Evolutionary conservation across 1,140 invertebrate genomes (phyloP).

Genomic region (Anthonomus grandis): DNA sequence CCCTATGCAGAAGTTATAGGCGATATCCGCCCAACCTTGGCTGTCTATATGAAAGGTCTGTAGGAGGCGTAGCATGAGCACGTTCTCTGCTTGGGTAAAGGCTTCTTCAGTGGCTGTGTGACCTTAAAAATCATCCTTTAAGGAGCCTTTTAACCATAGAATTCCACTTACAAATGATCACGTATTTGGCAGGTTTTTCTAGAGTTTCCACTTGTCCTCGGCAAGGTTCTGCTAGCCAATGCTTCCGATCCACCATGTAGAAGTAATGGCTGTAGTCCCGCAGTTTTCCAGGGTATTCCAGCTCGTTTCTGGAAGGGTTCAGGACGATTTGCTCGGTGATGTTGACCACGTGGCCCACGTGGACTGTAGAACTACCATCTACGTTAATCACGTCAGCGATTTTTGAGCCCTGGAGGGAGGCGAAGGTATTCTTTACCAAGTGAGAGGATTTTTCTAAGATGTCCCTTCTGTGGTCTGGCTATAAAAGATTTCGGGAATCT

Average conservation of each 20-base stretch:
- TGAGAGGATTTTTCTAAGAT: no score
- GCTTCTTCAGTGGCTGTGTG: constrained; percentile 52
- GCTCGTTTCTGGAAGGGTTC: no score
- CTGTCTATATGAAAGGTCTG: constrained; percentile 50
- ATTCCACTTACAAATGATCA: constrained; percentile 39
- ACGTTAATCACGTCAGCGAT: no score
- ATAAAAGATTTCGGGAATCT: no score
- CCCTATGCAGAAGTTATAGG: constrained; percentile 55
- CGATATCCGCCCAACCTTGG: constrained; percentile 51
- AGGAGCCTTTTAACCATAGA: neutral
- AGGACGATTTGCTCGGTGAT: no score
- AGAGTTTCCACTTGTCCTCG: constrained; percentile 20
- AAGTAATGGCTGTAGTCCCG: constrained; percentile 1
- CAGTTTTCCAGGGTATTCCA: no score
- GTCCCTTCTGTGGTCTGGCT: no score
- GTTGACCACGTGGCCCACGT: no score
- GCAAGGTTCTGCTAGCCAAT: constrained; percentile 38
- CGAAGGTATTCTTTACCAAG: no score
- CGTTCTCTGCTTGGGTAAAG: constrained; percentile 47
- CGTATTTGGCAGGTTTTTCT: constrained; percentile 32
- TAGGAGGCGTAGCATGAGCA: constrained; percentile 48
- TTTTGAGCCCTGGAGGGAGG: no score
- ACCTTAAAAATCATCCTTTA: constrained; percentile 33
- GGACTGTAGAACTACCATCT: no score
- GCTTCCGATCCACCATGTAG: constrained; percentile 25